Percentiles rank a stretch among this genome's conserved stretches.
phyloP scores from a whole-genome alignment of 2,888 invertebrate genomes.

The Rapana venosa region DNA sequence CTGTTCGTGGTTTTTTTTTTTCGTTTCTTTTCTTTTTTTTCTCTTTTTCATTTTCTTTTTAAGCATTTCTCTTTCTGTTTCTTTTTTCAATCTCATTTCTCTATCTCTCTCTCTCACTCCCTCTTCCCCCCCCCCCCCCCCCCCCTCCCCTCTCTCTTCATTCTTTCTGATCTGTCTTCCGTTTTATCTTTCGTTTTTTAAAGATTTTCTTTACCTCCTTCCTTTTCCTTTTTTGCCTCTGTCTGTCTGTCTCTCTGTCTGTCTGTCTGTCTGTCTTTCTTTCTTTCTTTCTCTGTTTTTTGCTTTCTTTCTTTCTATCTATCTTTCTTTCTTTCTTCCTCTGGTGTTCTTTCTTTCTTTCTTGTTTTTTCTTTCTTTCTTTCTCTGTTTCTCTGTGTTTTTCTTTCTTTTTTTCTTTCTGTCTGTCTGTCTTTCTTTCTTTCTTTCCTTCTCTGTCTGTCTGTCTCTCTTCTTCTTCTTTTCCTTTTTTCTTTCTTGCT shows the following conservation, averaged over 20 bases:
- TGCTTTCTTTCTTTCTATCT: neutral
- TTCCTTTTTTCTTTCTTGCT: neutral
- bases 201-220: too few relatives aligned
- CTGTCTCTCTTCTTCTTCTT: neutral
- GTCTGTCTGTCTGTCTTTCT: neutral
- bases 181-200: too few relatives aligned
- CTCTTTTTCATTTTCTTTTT: too few relatives aligned
- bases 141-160: neutral
- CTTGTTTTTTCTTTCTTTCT: neutral
- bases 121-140: neutral
- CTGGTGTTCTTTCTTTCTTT: neutral
- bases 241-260: neutral
- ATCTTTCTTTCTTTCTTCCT: neutral
- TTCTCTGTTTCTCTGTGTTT: neutral
- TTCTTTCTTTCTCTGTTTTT: neutral
- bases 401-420: neutral
- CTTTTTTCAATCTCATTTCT: too few relatives aligned
- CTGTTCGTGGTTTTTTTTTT: too few relatives aligned
- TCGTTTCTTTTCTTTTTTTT: too few relatives aligned
- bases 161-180: too few relatives aligned
- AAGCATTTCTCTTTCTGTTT: too few relatives aligned
- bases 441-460: neutral
- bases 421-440: neutral
- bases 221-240: neutral
- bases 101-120: neutral